Evolutionary conservation across 2,888 invertebrate genomes (phyloP), one percentile per base, ranked within the genome.

Genomic region (Idaea dimidiata): DNA sequence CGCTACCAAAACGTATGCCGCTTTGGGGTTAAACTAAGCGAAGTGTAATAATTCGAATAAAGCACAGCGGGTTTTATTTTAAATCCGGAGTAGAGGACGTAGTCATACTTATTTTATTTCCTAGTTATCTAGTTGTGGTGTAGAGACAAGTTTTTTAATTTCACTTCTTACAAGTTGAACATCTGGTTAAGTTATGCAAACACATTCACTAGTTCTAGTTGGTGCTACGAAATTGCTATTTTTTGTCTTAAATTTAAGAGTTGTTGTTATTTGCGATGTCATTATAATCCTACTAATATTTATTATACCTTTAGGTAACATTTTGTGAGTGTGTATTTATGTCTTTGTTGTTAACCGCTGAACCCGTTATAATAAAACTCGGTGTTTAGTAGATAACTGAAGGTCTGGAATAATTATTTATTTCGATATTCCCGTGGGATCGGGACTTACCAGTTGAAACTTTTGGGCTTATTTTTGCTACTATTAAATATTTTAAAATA

Each of bases 1-100:
- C 77, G 75, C 81, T 82, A 80, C 82, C 75, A 82, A 88, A 89
- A 87, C 88, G 83, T 87, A 88, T 89, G 86, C 80, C 77, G 78
- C 79, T 83, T 80, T 83, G 75, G 77, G 82, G 82, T 83, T 84
- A 72, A 81, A 75, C 72, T 72, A 75, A 76, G 76, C 78, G 80
- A 74, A 74, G 78, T 76, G 77, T 75, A 80, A 80, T 72, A 73
- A 76, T 79, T 74, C 73, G 73, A 76, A 77, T 73, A 64, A 69
- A 65, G 67, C 67, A 59, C 66, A 65, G 62, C 70, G 68, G 69
- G 69, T 73, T 78, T 72, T 71, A 67, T 74, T 76, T 79, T 72
- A 68, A 43, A 75, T 74, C 68, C 70, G 64, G 63, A 65, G 69
- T 71, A 61, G 57, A 58, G 63, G 14, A 43, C 1, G 43, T 43